Evolutionary conservation across 1,140 invertebrate genomes (phyloP).

Genomic region (Lutraria rhynchaena): DNA sequence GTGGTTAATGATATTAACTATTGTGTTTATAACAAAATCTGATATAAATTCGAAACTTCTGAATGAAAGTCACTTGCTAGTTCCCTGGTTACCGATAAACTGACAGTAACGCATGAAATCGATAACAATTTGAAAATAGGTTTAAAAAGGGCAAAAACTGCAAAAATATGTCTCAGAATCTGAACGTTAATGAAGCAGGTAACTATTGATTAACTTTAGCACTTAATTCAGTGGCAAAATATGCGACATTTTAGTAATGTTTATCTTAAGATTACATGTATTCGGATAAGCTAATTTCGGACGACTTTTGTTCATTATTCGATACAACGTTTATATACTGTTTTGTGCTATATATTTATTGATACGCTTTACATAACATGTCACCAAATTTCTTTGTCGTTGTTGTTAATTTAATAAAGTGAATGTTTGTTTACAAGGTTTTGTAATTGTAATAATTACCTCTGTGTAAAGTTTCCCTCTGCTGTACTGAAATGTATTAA

Average conservation of each 20-base stretch:
- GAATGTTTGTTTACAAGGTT: too few relatives aligned
- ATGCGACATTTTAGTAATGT: not conserved
- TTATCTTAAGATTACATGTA: not conserved
- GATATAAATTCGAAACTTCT: too few relatives aligned
- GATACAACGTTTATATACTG: too few relatives aligned
- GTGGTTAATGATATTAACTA: too few relatives aligned
- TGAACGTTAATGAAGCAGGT: slow-evolving; percentile 48
- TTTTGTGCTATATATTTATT: too few relatives aligned
- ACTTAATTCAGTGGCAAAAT: not conserved
- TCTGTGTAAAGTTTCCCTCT: too few relatives aligned
- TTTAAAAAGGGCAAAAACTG: not conserved
- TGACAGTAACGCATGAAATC: not conserved
- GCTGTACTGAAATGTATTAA: too few relatives aligned
- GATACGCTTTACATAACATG: too few relatives aligned
- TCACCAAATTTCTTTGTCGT: not conserved
- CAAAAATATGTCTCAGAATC: slow-evolving; percentile 27
- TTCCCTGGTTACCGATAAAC: slow-evolving; percentile 20
- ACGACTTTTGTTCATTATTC: not conserved
- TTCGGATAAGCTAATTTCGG: not conserved
- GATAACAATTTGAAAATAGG: not conserved
- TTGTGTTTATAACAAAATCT: too few relatives aligned
- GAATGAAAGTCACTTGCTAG: not conserved
- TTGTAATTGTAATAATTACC: too few relatives aligned
- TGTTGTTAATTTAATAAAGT: too few relatives aligned
- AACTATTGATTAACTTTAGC: not conserved